These are phyloP conservation scores for Piprites chloris DNA, from an alignment of 2,113 vertebrate genomes.

Conservation along the genomic window DNA sequence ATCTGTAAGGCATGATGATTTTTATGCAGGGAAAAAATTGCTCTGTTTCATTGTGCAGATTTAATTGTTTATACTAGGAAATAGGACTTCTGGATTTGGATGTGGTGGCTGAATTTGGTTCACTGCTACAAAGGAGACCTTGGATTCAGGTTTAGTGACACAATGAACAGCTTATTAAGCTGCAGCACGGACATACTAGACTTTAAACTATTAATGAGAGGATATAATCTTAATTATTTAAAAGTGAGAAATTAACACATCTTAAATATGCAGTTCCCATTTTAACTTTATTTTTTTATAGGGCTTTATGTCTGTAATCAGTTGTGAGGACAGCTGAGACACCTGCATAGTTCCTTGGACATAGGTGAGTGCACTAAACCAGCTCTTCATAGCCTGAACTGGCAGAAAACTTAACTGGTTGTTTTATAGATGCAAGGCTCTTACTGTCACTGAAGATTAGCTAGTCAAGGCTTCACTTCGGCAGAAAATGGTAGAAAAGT, in stretches of 20 bases:
- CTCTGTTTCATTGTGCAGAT: background rate
- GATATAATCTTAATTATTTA: background rate
- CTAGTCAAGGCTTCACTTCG: background rate
- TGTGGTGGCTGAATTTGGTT: background rate
- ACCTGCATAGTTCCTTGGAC: background rate
- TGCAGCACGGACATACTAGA: background rate
- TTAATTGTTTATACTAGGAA: background rate
- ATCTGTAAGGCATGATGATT: background rate
- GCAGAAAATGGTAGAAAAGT: background rate
- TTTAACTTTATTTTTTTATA: background rate
- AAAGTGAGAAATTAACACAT: background rate
- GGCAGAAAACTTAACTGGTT: background rate
- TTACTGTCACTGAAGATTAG: background rate
- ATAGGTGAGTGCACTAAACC: accelerated
- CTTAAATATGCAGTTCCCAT: background rate
- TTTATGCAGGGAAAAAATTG: background rate
- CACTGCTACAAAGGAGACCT: background rate
- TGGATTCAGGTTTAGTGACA: background rate
- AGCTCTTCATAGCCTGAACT: background rate
- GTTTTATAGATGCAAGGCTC: background rate
- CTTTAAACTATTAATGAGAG: background rate
- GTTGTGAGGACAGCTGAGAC: background rate
- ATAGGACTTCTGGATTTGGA: background rate
- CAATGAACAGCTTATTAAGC: background rate
- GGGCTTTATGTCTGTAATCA: background rate